Evolutionary conservation across 2,888 invertebrate genomes (phyloP).

Genomic region (Drosophila macrospina): DNA sequence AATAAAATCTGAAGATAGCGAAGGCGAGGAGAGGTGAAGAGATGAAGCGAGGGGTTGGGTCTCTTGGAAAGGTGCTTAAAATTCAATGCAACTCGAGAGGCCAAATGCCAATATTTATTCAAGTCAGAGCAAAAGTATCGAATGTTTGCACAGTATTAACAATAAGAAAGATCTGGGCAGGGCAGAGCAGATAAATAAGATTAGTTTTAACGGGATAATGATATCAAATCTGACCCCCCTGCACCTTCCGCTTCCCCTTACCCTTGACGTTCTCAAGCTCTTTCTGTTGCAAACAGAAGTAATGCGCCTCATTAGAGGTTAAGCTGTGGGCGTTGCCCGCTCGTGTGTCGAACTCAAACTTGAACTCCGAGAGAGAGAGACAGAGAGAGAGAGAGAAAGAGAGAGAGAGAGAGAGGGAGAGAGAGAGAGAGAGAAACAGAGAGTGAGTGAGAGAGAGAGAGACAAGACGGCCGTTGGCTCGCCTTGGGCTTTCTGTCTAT

Average conservation of each 20-base stretch:
- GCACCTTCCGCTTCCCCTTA: not conserved
- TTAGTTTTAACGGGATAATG: conserved; percentile 78
- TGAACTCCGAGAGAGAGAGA: not conserved
- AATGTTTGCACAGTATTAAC: conserved; percentile 73
- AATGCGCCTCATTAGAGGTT: conserved; percentile 78
- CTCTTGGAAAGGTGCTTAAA: conserved; percentile 19
- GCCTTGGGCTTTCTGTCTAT: conserved; percentile 42
- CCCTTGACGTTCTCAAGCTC: too few relatives aligned
- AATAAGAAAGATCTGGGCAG: conserved; percentile 29
- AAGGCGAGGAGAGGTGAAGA: not conserved
- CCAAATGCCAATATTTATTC: conserved; percentile 42
- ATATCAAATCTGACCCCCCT: conserved; percentile 65
- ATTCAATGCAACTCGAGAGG: conserved; percentile 46
- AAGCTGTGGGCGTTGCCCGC: conserved; percentile 56
- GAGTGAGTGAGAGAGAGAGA: not conserved
- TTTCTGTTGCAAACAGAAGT: conserved; percentile 48
- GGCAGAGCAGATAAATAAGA: conserved; percentile 48
- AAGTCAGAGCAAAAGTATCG: conserved; percentile 41
- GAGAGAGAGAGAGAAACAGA: not conserved
- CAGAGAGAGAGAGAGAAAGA: not conserved
- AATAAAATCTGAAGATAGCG: not conserved
- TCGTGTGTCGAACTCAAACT: conserved; percentile 30
- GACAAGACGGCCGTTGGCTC: conserved; percentile 27
- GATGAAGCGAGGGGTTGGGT: too few relatives aligned
- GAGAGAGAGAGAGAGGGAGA: not conserved